phyloP scores from a whole-genome alignment of 2,113 vertebrate species.

The Apodemus sylvaticus region DNA sequence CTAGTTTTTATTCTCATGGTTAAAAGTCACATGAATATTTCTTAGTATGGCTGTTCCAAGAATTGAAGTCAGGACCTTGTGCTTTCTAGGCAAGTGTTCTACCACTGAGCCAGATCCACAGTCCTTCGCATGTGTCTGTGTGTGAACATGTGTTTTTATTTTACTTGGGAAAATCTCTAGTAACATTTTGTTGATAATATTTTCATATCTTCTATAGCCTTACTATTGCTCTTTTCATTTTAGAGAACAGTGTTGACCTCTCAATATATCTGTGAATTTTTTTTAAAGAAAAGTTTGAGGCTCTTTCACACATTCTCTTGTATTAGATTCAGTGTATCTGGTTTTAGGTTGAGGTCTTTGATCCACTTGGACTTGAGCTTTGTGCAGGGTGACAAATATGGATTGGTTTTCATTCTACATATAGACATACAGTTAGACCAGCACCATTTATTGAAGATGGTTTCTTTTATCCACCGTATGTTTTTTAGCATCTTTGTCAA shows the following conservation, averaged over 20 bases:
- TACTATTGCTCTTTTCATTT: neutral
- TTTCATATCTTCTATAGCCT: neutral
- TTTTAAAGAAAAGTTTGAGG: neutral
- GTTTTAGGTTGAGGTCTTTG: too few relatives aligned
- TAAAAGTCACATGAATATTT: neutral
- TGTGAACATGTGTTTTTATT: neutral
- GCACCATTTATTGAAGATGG: too few relatives aligned
- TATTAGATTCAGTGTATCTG: too few relatives aligned
- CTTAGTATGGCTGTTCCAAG: too few relatives aligned
- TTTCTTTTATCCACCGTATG: too few relatives aligned
- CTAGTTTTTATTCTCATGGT: neutral
- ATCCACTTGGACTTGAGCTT: too few relatives aligned
- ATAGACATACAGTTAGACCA: too few relatives aligned
- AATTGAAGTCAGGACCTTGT: neutral
- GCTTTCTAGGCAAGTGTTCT: neutral
- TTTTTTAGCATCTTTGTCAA: too few relatives aligned
- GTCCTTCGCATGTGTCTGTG: neutral
- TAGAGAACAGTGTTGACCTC: neutral
- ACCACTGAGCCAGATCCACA: neutral
- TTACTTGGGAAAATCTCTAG: neutral
- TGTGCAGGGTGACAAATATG: too few relatives aligned
- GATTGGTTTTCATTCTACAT: too few relatives aligned
- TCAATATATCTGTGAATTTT: neutral
- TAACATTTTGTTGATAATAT: neutral
- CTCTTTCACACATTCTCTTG: too few relatives aligned